Base-by-base conservation (phyloP, 2,888 invertebrate genomes). In the Monoplex corrugatus region DNA sequence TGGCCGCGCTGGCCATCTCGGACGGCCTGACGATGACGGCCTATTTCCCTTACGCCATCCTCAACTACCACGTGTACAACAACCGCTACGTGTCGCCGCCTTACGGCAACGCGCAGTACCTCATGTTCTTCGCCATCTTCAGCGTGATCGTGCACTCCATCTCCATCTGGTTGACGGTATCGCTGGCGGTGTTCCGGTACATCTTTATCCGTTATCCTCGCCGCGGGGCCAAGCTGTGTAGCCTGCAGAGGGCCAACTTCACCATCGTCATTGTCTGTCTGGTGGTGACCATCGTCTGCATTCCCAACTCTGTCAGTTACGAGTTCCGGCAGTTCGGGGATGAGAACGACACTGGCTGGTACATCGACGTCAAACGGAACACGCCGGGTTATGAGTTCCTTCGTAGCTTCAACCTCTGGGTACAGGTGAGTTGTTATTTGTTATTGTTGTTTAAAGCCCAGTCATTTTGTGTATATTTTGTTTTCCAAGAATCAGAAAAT, bases 151-250 rank as follows among this genome's bases (percentile, higher is more conserved):
- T 98, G 90, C 98, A 98, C 96, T 98, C 99, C 3, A 98, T 99
- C 92, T 98, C 99, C 5, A 99, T 99, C 92, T 99, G 98, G 97
- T 96, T 99, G 93, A 99, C 99, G 0, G 98, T 99, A 0, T 98
- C 98, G 0, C 96, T 99, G 90, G 99, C 99, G 0, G 97, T 99
- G 6, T 99, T 99, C 98, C 97, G 99, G 13, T 99, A 98, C 95
- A 90, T 91, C 63, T 89, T 90, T 78, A 91, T 91, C 68, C 86
- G 91, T 6, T 95, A 94, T 95, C 98, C 98, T 0, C 98, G 98
- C 92, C 97, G 97, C 93, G 98, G 98, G 94, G 97, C 97, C 43
- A 97, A 97, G 68, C 98, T 98, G 97, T 98, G 98, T 95, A 98
- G 97, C 93, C 97, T 98, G 96, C 97, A 97, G 89, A 97, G 98